These are phyloP conservation scores for Hemithea aestivaria DNA, from an alignment of 2,888 invertebrate genomes.

Conservation along the genomic window DNA sequence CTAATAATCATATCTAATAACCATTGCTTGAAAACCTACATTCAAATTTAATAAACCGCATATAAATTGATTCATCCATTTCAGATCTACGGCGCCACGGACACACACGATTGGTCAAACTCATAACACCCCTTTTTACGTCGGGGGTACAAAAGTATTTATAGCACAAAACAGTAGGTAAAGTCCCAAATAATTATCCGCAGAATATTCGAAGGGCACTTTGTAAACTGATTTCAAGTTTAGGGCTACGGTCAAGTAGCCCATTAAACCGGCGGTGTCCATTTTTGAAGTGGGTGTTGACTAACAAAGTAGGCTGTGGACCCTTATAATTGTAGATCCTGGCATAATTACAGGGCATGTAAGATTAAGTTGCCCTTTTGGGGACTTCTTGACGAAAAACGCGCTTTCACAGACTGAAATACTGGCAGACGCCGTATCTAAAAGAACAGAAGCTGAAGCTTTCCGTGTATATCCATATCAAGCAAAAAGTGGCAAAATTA, in stretches of 20 bases:
- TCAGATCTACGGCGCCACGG: too few relatives aligned
- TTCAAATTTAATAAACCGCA: neutral
- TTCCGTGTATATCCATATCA: too few relatives aligned
- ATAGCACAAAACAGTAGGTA: too few relatives aligned
- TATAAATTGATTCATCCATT: neutral
- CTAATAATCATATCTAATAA: too few relatives aligned
- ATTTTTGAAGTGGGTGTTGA: slow-evolving; percentile 37
- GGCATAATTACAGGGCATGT: slow-evolving; percentile 38
- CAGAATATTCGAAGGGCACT: slow-evolving; percentile 20
- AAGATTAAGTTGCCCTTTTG: slow-evolving; percentile 32
- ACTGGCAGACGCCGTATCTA: too few relatives aligned
- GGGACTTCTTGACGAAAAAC: slow-evolving; percentile 28
- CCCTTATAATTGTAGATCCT: slow-evolving; percentile 37
- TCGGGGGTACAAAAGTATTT: too few relatives aligned
- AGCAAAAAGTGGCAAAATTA: too few relatives aligned
- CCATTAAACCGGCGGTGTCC: slow-evolving; percentile 19
- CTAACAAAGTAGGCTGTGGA: slow-evolving; percentile 35
- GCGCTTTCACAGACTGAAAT: too few relatives aligned
- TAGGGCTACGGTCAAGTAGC: slow-evolving; percentile 23
- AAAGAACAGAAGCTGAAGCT: too few relatives aligned
- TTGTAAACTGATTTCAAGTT: slow-evolving; percentile 35
- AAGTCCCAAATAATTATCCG: slow-evolving; percentile 11
- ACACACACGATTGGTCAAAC: too few relatives aligned
- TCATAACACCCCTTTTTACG: too few relatives aligned
- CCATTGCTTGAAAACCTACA: too few relatives aligned